Base-by-base conservation (phyloP, 2,113 vertebrate species). In the Orcinus orca region DNA sequence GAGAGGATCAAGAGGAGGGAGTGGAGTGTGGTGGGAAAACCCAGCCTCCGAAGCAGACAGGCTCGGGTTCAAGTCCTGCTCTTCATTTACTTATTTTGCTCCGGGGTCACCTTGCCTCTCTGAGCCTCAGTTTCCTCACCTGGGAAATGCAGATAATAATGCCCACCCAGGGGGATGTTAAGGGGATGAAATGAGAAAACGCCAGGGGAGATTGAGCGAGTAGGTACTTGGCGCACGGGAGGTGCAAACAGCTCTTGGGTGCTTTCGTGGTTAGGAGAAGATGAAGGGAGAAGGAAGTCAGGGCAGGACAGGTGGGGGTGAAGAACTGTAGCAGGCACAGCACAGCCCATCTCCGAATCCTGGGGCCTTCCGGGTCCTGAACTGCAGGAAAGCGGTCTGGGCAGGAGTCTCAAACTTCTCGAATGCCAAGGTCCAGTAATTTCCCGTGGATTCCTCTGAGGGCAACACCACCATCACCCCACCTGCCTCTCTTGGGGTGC, bases 181-280 rank as follows among this genome's bases (percentile, higher is more conserved):
- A 79, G 2, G 26, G 36, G 67, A 50, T n/a, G 31, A 71, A 23
- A 12, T 4, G 15, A 62, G 36, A 41, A 29, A 26, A 15, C 0
- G 0, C 73, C 58, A 20, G 76, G 84, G 31, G 13, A 31, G n/a
- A 17, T 4, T 47, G 41, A 76, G 41, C 1, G 2, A 23, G 60
- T 20, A 5, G 3, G 55, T 4, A 0, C 65, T 14, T 4, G 50
- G 89, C 55, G 29, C 29, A 0, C 0, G 4, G 44, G n/a, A 68
- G 29, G 53, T 20, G 1, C 10, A 25, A 1, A 17, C 5, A 14
- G 53, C 74, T 20, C 60, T 0, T 3, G 3, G 33, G 70, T 10
- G 2, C 44, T 11, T 1, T 9, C 2, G 8, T 2, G 8, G 38
- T 11, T 2, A 8, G 9, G 47, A 86, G 89, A 38, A 31, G 26